Base-by-base conservation (phyloP, 2,797 vertebrate species). In the Meriones psammophilus region DNA sequence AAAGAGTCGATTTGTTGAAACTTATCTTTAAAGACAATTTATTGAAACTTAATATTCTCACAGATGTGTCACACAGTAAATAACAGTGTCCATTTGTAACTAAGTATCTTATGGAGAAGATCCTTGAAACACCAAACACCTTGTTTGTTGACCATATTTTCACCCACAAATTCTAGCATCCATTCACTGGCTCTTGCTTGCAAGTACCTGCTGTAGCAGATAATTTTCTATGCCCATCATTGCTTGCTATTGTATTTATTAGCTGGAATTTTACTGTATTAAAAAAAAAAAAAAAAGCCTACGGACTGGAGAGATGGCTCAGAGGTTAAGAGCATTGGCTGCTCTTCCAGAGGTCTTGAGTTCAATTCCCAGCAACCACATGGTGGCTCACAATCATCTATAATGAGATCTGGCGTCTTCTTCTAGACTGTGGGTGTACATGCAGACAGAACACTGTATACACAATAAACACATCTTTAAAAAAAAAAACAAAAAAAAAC, bases 141-240 rank as follows among this genome's bases (percentile, higher is more conserved):
- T 74, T 42, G 33, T 46, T 42, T 76, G 26, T 78, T 50, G 50
- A 76, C 26, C n/a, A 90, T 28, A 42, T 80, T 92, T 58, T 81
- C 39, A 56, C 24, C 39, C 69, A 93, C 20, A 66, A 78, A 88
- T 71, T 88, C 91, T 60, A 90, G 88, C n/a, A 78, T 66, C 20
- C 13, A 87, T 30, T 93, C 9, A 87, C 24, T 93, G 56, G 28
- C 66, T 88, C 91, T 64, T 77, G 9, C n/a, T n/a, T 88, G 12
- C n/a, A 80, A 30, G 54, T 88, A 92, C 20, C 14, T 42, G 60
- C 54, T 28, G 26, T 26, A 4, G 6, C 69, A 10, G 18, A 89
- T 46, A 56, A 54, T 17, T 60, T 74, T 91, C 90, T 92, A 81
- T 77, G 80, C 68, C n/a, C 54, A 64, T 90, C 24, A 66, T 18